These are phyloP conservation scores for Probosciger aterrimus DNA, from an alignment of 2,113 vertebrate species.

Conservation along the genomic window DNA sequence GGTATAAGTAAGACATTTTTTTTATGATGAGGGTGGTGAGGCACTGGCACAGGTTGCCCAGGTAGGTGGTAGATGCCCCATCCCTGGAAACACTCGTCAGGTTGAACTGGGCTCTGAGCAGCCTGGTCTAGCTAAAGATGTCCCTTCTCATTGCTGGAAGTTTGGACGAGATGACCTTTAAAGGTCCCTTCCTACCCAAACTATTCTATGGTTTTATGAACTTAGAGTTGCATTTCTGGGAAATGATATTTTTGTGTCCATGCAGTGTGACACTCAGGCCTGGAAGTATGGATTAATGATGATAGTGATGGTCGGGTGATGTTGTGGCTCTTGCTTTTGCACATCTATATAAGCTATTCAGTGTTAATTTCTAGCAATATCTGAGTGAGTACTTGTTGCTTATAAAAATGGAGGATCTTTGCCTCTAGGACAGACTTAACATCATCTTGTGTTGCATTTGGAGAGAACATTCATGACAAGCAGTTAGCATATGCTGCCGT, in stretches of 20 bases:
- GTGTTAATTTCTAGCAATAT: neutral
- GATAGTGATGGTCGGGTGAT: accelerated
- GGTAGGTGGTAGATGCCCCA: too few species aligned
- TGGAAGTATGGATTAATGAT: neutral
- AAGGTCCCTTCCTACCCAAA: neutral
- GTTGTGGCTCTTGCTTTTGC: neutral
- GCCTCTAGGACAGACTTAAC: neutral
- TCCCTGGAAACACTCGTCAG: neutral
- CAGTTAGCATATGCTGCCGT: neutral
- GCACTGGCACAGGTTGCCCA: neutral
- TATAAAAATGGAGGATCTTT: neutral
- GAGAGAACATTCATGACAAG: neutral
- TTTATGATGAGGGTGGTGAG: accelerated
- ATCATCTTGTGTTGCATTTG: neutral
- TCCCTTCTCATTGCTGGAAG: neutral
- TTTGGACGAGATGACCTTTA: neutral
- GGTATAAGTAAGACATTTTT: neutral
- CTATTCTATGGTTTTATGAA: neutral
- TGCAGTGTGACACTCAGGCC: neutral
- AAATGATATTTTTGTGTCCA: neutral
- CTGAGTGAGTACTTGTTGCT: neutral
- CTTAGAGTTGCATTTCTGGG: neutral
- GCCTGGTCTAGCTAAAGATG: neutral
- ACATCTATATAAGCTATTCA: neutral
- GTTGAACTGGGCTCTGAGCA: neutral